Evolutionary conservation across 1,140 invertebrate species (phyloP).

Genomic region (Tribolium castaneum): DNA sequence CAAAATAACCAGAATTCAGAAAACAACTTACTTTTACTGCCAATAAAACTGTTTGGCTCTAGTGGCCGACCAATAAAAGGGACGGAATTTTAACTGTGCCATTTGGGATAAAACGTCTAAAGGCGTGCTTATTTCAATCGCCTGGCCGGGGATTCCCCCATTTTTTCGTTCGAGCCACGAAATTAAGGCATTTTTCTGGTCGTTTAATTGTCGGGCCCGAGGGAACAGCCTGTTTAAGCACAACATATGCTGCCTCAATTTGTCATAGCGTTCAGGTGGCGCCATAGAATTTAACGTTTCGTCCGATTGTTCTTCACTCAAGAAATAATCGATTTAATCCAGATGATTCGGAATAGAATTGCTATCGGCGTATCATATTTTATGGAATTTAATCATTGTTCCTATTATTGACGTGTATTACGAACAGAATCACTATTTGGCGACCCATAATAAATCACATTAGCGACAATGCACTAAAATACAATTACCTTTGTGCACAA

Average conservation of each 20-base stretch:
- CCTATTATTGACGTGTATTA: background rate
- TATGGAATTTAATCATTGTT: background rate
- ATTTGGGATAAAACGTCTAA: constrained; percentile 17
- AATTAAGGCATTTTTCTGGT: constrained; percentile 15
- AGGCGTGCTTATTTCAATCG: constrained; percentile 5
- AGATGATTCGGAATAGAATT: background rate
- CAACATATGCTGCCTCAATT: constrained; percentile 5
- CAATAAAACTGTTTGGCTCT: constrained; percentile 39
- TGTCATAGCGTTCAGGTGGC: background rate
- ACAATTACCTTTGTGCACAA: constrained; percentile 1
- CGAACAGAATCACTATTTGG: background rate
- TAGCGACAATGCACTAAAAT: background rate
- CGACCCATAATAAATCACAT: background rate
- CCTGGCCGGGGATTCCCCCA: background rate
- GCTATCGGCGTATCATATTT: background rate
- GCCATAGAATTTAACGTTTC: background rate
- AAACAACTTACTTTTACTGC: constrained; percentile 38
- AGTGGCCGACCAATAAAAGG: constrained; percentile 38
- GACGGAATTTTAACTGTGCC: constrained; percentile 39
- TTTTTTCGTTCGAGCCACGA: background rate
- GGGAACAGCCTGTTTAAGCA: background rate
- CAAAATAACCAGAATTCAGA: constrained; percentile 20
- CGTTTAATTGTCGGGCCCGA: background rate
- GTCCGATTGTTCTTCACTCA: too few relatives aligned
- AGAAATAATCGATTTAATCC: background rate